Conservation (phyloP, 2,113 vertebrate species). For the Dunckerocampus dactyliophorus region DNA sequence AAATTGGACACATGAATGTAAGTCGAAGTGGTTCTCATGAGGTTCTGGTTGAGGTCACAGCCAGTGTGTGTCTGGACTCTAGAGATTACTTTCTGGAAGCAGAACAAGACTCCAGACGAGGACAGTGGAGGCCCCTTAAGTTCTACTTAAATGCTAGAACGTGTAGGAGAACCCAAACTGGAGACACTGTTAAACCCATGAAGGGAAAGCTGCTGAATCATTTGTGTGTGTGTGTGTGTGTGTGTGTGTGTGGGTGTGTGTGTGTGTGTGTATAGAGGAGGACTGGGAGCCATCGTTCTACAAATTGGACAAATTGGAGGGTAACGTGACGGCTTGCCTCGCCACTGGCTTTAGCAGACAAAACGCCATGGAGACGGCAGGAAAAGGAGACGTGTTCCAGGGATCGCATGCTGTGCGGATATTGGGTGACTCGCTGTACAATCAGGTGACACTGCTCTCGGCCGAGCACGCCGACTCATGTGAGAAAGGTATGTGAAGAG, state of each 20-base stretch:
- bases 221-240: too few species aligned
- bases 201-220: too few species aligned
- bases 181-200: too few species aligned
- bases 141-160: background rate
- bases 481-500: constrained; percentile 3
- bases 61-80: background rate
- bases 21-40: background rate
- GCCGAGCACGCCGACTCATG: background rate
- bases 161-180: background rate
- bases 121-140: too few species aligned
- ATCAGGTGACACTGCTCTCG: background rate
- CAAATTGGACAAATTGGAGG: constrained; percentile 6
- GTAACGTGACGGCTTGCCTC: background rate
- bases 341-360: background rate
- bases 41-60: background rate
- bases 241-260: too few species aligned
- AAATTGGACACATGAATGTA: background rate
- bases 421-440: background rate
- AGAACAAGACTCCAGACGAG: background rate
- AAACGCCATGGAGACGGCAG: background rate
- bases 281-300: background rate
- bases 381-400: background rate
- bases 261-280: background rate
- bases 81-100: background rate
- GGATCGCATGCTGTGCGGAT: background rate